Evolutionary conservation across 1,140 invertebrate species (phyloP).

Genomic region (Calephelis virginiensis): DNA sequence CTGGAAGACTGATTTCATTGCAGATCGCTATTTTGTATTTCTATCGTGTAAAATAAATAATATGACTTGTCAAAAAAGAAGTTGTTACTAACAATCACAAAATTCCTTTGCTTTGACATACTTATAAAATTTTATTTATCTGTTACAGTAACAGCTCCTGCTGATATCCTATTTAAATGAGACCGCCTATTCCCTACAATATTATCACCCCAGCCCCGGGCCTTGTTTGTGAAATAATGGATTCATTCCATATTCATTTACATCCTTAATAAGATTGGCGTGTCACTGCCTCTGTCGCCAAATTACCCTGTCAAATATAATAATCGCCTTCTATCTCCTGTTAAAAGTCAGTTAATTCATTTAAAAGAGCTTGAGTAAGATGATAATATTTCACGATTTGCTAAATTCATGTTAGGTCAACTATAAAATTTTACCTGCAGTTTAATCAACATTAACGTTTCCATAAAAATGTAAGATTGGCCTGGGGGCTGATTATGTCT

Average conservation of each 20-base stretch:
- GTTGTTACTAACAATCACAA: no score
- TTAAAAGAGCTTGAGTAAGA: conserved; percentile 42
- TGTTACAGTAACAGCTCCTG: conserved; percentile 40
- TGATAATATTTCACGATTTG: conserved; percentile 26
- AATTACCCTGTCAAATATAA: conserved; percentile 73
- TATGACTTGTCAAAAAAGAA: no score
- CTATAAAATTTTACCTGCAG: background rate
- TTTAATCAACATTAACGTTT: no score
- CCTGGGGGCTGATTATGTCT: no score
- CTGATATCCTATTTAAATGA: conserved; percentile 40
- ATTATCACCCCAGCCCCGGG: conserved; percentile 58
- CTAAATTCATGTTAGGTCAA: conserved; percentile 42
- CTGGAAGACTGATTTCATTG: no score
- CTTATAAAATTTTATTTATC: conserved; percentile 6
- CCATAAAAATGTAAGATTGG: no score
- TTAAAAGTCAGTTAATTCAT: conserved; percentile 48
- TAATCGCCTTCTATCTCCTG: conserved; percentile 55
- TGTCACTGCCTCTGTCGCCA: conserved; percentile 58
- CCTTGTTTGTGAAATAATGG: conserved; percentile 77
- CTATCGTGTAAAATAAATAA: no score
- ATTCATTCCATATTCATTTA: conserved; percentile 78
- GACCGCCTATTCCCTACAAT: conserved; percentile 59
- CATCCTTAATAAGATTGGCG: conserved; percentile 73
- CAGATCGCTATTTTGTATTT: no score
- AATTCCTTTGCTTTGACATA: no score